phyloP scores from a whole-genome alignment of 2,797 vertebrate species.

The Siniperca obscura region DNA sequence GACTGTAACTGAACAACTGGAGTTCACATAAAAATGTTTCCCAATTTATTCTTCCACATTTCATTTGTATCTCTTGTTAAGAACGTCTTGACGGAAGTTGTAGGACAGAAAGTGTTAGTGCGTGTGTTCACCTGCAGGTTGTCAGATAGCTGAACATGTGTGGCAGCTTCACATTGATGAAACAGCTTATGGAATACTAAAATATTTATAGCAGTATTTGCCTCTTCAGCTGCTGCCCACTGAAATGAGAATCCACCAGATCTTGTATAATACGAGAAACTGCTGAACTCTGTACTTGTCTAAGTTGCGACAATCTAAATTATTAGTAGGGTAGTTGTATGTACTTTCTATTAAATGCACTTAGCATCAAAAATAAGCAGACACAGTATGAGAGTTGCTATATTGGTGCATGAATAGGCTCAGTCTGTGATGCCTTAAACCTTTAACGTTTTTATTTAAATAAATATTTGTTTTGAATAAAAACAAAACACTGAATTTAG shows the following conservation, averaged over 20 bases:
- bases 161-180: background rate
- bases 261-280: background rate
- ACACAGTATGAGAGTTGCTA: background rate
- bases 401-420: background rate
- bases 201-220: slow-evolving; percentile 16
- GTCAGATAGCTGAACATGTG: background rate
- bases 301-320: slow-evolving; percentile 7
- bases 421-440: too few species aligned
- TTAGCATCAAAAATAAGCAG: background rate
- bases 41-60: background rate
- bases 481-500: background rate
- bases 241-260: background rate
- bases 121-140: background rate
- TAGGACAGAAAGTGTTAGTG: background rate
- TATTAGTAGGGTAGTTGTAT: background rate
- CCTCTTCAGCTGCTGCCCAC: background rate
- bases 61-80: background rate
- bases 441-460: background rate
- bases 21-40: background rate
- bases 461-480: background rate
- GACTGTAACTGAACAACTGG: background rate
- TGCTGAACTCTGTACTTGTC: slow-evolving; percentile 2
- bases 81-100: background rate
- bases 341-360: slow-evolving; percentile 15
- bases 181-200: slow-evolving; percentile 4